Conservation (phyloP, 1,140 invertebrate species). For the Rhizoglyphus robini region DNA sequence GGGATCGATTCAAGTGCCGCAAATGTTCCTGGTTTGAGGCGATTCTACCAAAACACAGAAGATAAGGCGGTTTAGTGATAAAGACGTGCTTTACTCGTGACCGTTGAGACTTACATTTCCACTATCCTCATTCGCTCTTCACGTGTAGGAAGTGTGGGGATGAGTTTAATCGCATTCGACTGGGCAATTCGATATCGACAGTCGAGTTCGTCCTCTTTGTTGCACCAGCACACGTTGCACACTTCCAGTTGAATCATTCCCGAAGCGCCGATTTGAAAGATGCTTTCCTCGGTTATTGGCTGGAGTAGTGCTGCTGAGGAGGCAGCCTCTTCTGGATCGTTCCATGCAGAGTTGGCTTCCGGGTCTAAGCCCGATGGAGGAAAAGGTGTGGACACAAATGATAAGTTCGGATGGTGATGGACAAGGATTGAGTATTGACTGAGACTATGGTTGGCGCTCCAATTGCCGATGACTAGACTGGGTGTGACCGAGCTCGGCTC, state of each 20-base stretch:
- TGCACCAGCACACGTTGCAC: neutral
- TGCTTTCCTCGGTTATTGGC: neutral
- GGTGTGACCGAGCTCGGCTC: too few relatives aligned
- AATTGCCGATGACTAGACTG: too few relatives aligned
- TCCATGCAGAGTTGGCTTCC: too few relatives aligned
- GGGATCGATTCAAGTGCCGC: neutral
- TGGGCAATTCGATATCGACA: slow-evolving; percentile 8
- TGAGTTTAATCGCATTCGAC: neutral
- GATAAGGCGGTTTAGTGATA: too few relatives aligned
- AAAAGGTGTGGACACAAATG: too few relatives aligned
- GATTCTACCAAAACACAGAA: neutral
- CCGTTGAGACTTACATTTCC: slow-evolving; percentile 3
- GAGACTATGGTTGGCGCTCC: too few relatives aligned
- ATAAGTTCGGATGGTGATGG: neutral
- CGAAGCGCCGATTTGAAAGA: neutral
- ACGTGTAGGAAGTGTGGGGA: neutral
- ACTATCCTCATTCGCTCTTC: neutral
- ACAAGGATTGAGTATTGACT: too few relatives aligned
- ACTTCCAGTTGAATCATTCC: neutral
- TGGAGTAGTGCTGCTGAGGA: too few relatives aligned
- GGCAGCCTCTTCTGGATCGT: too few relatives aligned
- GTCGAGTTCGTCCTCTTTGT: slow-evolving; percentile 1
- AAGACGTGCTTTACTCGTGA: too few relatives aligned
- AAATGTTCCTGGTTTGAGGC: slow-evolving; percentile 2
- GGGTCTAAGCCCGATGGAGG: too few relatives aligned